Conservation (phyloP, 1,140 invertebrate genomes). For the Drosophila virilis region DNA sequence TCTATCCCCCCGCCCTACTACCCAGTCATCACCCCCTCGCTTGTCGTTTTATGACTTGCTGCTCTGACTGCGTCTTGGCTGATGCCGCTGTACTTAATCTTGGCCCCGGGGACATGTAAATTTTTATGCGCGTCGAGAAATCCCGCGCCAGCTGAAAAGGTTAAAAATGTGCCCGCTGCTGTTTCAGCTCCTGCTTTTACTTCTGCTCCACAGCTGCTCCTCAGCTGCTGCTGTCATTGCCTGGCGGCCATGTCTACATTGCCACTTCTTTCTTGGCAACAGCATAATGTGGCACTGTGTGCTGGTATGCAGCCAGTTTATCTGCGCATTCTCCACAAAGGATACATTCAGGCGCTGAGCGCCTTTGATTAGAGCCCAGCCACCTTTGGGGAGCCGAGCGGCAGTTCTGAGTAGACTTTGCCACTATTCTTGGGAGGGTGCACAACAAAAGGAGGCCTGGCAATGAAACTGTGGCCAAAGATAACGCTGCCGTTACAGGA, state of each 20-base stretch:
- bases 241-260: slow-evolving; percentile 75
- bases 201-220: neutral
- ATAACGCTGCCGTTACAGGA: slow-evolving; percentile 64
- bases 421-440: slow-evolving; percentile 55
- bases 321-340: slow-evolving; percentile 75
- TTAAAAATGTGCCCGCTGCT: slow-evolving; percentile 41
- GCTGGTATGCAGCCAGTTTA: slow-evolving; percentile 56
- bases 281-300: slow-evolving; percentile 45
- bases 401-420: slow-evolving; percentile 18
- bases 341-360: slow-evolving; percentile 77
- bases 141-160: slow-evolving; percentile 38
- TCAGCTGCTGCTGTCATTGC: slow-evolving; percentile 39
- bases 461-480: slow-evolving; percentile 81
- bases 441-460: slow-evolving; percentile 52
- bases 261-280: slow-evolving; percentile 64
- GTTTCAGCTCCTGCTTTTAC: slow-evolving; percentile 22
- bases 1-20: neutral
- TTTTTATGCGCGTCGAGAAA: slow-evolving; percentile 71
- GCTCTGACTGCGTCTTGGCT: slow-evolving; percentile 42
- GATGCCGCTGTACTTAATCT: slow-evolving; percentile 77
- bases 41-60: slow-evolving; percentile 44
- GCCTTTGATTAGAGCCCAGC: slow-evolving; percentile 79
- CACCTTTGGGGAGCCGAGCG: slow-evolving; percentile 68
- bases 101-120: slow-evolving; percentile 83
- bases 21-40: neutral